Base-by-base conservation (phyloP, 2,888 invertebrate species). In the Chloromyia formosa region DNA sequence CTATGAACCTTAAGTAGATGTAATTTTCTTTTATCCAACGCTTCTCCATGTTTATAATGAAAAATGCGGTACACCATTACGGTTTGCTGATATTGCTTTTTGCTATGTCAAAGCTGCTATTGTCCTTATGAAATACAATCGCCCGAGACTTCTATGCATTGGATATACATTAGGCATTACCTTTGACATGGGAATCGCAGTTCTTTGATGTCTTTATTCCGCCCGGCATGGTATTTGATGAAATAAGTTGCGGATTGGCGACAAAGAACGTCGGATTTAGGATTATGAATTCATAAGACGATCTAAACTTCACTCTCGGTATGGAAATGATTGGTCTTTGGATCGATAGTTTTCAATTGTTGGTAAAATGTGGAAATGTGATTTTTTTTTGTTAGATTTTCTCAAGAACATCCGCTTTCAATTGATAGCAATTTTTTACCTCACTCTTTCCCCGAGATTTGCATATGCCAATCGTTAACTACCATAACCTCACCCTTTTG, bases 101-200 rank as follows among this genome's bases (percentile, higher is more conserved):
- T 23, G 45, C 68, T 27, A 18, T 54, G 75, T 71, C 61, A 74
- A 74, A 58, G 74, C 56, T 42, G 45, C 74, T 18, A 74, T 76
- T 76, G 76, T 76, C 60, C 58, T 5, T 58, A 60, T 20, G 53
- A 54, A 62, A 58, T 58, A 74, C 64, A 76, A 74, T 74, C 72
- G 61, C 60, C 64, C 72, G 66, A 64, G 76, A 45, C 56, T 54
- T 53, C 35, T 18, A 20, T 56, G 71, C 23, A 27, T 23, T 23
- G 56, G 35, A 23, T 76, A 76, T 58, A 75, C 75, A 76, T 76
- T 76, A 76, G 76, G 76, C 71, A 75, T 76, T 76, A 76, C 76
- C 76, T 76, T 76, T 76, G 76, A 76, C 76, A 76, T 76, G 73
- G 69, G 64, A 75, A 60, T 72, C 58, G 60, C 62, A 64, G 27